Percentiles rank a stretch among this genome's conserved stretches.
These are phyloP conservation scores for Netelia melanura DNA, from an alignment of 2,888 invertebrate genomes.

Conservation along the genomic window DNA sequence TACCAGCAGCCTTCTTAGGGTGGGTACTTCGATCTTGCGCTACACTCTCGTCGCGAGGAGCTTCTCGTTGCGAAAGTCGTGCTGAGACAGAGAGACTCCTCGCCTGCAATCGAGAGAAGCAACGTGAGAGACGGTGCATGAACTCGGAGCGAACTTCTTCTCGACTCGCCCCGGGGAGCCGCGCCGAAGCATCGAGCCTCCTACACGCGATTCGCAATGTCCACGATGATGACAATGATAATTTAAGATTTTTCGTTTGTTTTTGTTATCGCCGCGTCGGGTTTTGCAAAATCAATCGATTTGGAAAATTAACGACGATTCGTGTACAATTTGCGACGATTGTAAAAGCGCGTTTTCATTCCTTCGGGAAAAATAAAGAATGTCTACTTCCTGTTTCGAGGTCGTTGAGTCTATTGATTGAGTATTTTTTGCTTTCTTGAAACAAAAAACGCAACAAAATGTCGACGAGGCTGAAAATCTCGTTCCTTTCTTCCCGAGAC, in stretches of 20 bases:
- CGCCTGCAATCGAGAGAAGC: background rate
- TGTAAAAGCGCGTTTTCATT: slow-evolving; percentile 7
- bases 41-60: slow-evolving; percentile 12
- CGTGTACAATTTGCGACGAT: too few species aligned
- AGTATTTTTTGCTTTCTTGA: slow-evolving; percentile 7
- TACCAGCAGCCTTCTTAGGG: background rate
- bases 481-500: slow-evolving; percentile 13
- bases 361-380: background rate
- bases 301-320: too few species aligned
- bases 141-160: slow-evolving; percentile 4
- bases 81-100: slow-evolving; percentile 1
- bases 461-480: slow-evolving; percentile 8
- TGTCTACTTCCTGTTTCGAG: slow-evolving; percentile 25
- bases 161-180: background rate
- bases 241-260: slow-evolving; percentile 8
- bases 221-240: slow-evolving; percentile 2
- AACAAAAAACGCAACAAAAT: background rate
- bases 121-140: slow-evolving; percentile 6
- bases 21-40: slow-evolving; percentile 14
- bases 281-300: too few species aligned
- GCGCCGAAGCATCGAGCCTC: background rate
- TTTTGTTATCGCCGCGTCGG: background rate
- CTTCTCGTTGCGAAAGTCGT: slow-evolving; percentile 21
- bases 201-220: slow-evolving; percentile 24
- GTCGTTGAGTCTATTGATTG: slow-evolving; percentile 28